Conservation (phyloP, 64 coral and sea anemone genomes). For the Stichodactyla mertensii region DNA sequence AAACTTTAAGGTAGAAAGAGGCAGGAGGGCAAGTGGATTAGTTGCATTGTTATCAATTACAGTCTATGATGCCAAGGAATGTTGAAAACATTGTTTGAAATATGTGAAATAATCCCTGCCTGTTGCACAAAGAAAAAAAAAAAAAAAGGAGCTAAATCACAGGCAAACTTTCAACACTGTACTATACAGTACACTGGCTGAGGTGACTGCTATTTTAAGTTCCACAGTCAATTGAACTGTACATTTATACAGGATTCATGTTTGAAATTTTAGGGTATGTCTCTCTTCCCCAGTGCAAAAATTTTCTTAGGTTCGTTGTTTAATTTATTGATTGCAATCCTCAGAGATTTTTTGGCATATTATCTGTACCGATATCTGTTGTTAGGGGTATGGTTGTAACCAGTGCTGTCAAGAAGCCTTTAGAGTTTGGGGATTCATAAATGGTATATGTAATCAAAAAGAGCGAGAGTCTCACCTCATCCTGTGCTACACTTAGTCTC, state of each 20-base stretch:
- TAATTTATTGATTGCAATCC: not conserved
- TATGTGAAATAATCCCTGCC: too few species aligned
- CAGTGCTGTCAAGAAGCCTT: not conserved
- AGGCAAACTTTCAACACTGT: not conserved
- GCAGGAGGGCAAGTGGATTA: too few species aligned
- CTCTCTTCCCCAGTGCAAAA: not conserved
- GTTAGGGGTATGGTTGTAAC: not conserved
- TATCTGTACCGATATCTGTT: not conserved
- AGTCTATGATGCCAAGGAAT: too few species aligned
- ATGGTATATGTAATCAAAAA: not conserved
- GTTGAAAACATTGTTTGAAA: too few species aligned
- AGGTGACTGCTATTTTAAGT: not conserved
- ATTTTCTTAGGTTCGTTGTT: not conserved
- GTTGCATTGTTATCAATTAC: too few species aligned
- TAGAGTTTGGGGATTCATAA: not conserved
- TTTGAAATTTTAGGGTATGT: not conserved
- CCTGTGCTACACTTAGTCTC: constrained; percentile 60
- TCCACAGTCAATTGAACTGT: not conserved
- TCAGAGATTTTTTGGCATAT: not conserved
- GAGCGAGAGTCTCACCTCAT: constrained; percentile 55
- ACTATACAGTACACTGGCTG: not conserved
- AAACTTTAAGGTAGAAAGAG: too few species aligned
- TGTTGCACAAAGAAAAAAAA: too few species aligned
- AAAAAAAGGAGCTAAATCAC: not conserved
- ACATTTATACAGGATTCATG: not conserved